These are phyloP conservation scores for Melieria picta DNA, from an alignment of 2,888 invertebrate genomes.

Conservation along the genomic window DNA sequence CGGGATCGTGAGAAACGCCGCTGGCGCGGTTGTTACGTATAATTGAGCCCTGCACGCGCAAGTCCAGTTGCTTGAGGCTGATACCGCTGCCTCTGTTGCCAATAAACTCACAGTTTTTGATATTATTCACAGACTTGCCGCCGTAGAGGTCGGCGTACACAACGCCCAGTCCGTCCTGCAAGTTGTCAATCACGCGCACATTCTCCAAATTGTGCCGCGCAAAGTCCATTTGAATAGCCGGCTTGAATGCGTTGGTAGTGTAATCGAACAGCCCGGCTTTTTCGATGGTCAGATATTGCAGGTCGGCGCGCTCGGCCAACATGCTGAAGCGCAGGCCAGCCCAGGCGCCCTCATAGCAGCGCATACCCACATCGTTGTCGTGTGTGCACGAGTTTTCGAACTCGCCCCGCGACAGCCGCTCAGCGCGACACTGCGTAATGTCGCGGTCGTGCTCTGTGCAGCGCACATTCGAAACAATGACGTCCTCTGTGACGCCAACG, in stretches of 20 bases:
- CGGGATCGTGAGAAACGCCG: slow-evolving; percentile 93
- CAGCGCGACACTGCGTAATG: slow-evolving; percentile 86
- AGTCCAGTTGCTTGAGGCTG: slow-evolving; percentile 87
- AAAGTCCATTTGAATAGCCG: slow-evolving; percentile 89
- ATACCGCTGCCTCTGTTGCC: slow-evolving; percentile 90
- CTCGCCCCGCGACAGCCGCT: slow-evolving; percentile 71
- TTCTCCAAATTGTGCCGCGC: slow-evolving; percentile 85
- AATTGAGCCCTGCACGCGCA: slow-evolving; percentile 79
- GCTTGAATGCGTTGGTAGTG: slow-evolving; percentile 85
- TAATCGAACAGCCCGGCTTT: slow-evolving; percentile 95
- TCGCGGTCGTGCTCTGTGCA: slow-evolving; percentile 93
- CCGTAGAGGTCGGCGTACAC: slow-evolving; percentile 94
- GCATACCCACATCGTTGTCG: slow-evolving; percentile 86
- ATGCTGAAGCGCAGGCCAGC: slow-evolving; percentile 92
- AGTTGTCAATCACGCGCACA: slow-evolving; percentile 83
- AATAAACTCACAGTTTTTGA: slow-evolving; percentile 85
- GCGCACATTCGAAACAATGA: slow-evolving; percentile 85
- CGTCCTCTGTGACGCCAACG: slow-evolving; percentile 79
- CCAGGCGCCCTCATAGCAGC: slow-evolving; percentile 93
- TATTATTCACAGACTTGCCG: slow-evolving; percentile 81
- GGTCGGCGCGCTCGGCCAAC: slow-evolving; percentile 84
- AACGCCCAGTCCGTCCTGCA: slow-evolving; percentile 92
- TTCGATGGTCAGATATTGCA: slow-evolving; percentile 89
- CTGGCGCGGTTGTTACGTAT: slow-evolving; percentile 86
- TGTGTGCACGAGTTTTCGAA: slow-evolving; percentile 91